Percentiles rank a stretch among this genome's conserved stretches.
phyloP scores from a whole-genome alignment of 2,113 vertebrate genomes.

The Gasterosteus aculeatus region DNA sequence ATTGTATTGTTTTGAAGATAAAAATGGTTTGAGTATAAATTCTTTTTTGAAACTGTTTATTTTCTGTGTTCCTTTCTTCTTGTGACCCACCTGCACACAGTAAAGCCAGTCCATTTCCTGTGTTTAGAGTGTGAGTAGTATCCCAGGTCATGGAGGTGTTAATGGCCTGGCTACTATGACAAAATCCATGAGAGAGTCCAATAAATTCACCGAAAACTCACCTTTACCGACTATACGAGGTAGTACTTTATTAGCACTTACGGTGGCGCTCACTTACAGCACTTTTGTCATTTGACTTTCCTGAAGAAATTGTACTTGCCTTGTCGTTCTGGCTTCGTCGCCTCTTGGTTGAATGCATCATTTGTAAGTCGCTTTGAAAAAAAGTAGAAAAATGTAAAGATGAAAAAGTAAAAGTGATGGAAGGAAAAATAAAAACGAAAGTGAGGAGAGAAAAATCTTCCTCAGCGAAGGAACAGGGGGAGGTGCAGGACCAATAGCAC shows the following conservation, averaged over 20 bases:
- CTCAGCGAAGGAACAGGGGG: not conserved
- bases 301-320: too few species aligned
- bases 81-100: not conserved
- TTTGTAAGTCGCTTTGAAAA: too few species aligned
- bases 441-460: conserved; percentile 11
- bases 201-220: not conserved
- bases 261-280: too few species aligned
- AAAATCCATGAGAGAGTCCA: conserved; percentile 1
- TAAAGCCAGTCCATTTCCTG: conserved; percentile 25
- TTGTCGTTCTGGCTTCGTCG: too few species aligned
- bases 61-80: not conserved
- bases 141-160: conserved; percentile 39
- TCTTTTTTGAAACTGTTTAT: not conserved
- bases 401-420: not conserved
- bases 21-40: not conserved
- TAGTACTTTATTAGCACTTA: too few species aligned
- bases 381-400: too few species aligned
- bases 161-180: conserved; percentile 14
- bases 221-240: too few species aligned
- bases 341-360: too few species aligned
- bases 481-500: not conserved
- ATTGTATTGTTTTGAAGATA: not conserved
- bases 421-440: conserved; percentile 22
- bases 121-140: conserved; percentile 17
- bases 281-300: too few species aligned